Evolutionary conservation across 1,140 invertebrate species (phyloP).

Genomic region (Drosophila kanapiae): DNA sequence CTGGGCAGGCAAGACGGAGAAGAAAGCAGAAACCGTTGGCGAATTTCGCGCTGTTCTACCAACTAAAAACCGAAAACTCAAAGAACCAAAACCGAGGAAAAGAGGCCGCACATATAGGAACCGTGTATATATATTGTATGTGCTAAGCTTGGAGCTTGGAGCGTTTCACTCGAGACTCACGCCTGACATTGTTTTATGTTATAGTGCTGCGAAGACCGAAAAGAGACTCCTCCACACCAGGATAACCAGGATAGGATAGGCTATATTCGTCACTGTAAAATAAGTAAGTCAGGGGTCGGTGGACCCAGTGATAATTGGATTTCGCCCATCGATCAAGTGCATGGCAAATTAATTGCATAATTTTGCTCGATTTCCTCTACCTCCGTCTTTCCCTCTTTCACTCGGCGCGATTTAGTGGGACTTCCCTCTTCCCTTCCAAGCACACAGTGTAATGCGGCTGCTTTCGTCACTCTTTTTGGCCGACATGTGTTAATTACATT

Average conservation of each 20-base stretch:
- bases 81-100: constrained; percentile 20
- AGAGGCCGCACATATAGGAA: constrained; percentile 23
- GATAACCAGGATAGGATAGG: constrained; percentile 34
- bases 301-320: constrained; percentile 15
- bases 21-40: constrained; percentile 58
- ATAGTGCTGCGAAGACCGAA: constrained; percentile 24
- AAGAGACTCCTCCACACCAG: constrained; percentile 12
- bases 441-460: constrained; percentile 15
- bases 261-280: constrained; percentile 7
- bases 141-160: neutral
- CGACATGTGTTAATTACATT: constrained; percentile 62
- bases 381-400: constrained; percentile 12
- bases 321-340: constrained; percentile 39
- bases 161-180: constrained; percentile 21
- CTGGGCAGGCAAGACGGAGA: constrained; percentile 37
- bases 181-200: constrained; percentile 21
- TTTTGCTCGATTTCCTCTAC: constrained; percentile 25
- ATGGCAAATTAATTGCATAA: constrained; percentile 50
- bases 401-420: constrained; percentile 19
- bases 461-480: constrained; percentile 39
- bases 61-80: constrained; percentile 21
- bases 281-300: constrained; percentile 39
- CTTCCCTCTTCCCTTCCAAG: constrained; percentile 3
- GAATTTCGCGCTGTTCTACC: constrained; percentile 61
- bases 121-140: constrained; percentile 27